Base-by-base conservation (phyloP, 35 echinoderm and acorn worm genomes). In the Lytechinus variegatus region DNA sequence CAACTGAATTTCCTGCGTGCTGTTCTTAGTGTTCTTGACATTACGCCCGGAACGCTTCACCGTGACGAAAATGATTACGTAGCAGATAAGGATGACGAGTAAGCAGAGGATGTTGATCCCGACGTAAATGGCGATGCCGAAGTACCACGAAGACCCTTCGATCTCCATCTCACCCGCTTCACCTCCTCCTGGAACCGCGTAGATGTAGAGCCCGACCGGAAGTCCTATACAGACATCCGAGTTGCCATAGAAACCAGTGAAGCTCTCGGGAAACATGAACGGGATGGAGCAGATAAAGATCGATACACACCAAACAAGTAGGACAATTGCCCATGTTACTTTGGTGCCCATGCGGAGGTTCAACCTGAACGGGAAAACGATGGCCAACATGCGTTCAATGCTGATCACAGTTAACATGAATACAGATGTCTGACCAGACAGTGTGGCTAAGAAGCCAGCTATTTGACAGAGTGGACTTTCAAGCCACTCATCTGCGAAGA, bases 401-500 rank as follows among this genome's bases (percentile, higher is more conserved):
- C 86, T 95, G 12, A 97, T 93, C 1, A 97, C 56, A 12, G 96
- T 97, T 14, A 97, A 58, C 92, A 97, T 87, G 12, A 95, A 95
- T 3, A 95, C 91, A 2, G 96, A 95, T 52, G 87, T 88, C 92
- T 95, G 95, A 71, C 96, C 95, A 1, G 96, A 97, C 5, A 95
- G 27, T 4, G 79, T 93, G 12, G 96, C 29, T n/a, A 97, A 27
- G 28, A 95, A 93, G 52, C 96, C 95, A 54, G 94, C 94, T 13
- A 90, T 52, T n/a, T 87, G 94, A 55, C 96, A 97, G 10, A 93
- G 12, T 6, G 52, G 56, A 52, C 94, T 94, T 10, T 19, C 52
- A 54, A 56, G 66, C 96, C 96, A 97, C 89, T 24, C 9, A 24
- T 94, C 88, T 5, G 94, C 56, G n/a, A 86, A 52, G 8, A 61